Percentiles rank a stretch among this genome's conserved stretches.
Conservation (phyloP, 2,797 vertebrate genomes). For the Helostoma temminkii region DNA sequence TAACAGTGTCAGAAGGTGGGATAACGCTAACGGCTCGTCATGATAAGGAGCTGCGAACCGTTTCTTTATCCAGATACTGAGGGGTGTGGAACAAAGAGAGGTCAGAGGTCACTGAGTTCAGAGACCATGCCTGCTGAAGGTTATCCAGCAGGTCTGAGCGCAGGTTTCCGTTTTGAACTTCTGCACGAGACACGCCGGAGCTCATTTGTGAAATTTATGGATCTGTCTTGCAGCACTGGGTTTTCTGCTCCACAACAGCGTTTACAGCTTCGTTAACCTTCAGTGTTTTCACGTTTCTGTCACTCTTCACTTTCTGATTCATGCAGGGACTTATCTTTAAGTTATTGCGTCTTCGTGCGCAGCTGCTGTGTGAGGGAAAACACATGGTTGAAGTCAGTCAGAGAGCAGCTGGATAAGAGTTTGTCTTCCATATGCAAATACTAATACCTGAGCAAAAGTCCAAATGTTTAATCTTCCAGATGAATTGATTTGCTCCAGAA, state of each 20-base stretch:
- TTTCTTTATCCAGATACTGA: neutral
- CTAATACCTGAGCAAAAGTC: too few species aligned
- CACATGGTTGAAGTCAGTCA: too few species aligned
- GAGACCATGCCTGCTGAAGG: neutral
- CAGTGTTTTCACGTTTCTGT: too few species aligned
- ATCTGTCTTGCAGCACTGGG: constrained; percentile 61
- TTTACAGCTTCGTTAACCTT: too few species aligned
- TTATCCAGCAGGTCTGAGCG: neutral
- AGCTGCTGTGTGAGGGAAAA: too few species aligned
- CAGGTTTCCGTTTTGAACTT: constrained; percentile 3
- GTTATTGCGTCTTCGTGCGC: too few species aligned
- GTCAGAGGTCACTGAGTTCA: constrained; percentile 32
- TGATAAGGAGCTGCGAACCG: neutral
- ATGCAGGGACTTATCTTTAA: too few species aligned
- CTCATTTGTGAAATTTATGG: constrained; percentile 63
- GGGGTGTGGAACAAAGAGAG: constrained; percentile 8
- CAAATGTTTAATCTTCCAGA: too few species aligned
- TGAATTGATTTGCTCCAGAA: too few species aligned
- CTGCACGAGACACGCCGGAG: constrained; percentile 5
- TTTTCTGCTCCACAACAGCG: constrained; percentile 11
- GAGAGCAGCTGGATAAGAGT: too few species aligned
- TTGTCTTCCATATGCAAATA: too few species aligned
- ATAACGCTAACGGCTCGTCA: constrained; percentile 1
- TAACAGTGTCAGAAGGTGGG: neutral
- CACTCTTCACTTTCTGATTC: too few species aligned